Evolutionary conservation across 1,140 invertebrate species (phyloP).

Genomic region (Drosophila orosa): DNA sequence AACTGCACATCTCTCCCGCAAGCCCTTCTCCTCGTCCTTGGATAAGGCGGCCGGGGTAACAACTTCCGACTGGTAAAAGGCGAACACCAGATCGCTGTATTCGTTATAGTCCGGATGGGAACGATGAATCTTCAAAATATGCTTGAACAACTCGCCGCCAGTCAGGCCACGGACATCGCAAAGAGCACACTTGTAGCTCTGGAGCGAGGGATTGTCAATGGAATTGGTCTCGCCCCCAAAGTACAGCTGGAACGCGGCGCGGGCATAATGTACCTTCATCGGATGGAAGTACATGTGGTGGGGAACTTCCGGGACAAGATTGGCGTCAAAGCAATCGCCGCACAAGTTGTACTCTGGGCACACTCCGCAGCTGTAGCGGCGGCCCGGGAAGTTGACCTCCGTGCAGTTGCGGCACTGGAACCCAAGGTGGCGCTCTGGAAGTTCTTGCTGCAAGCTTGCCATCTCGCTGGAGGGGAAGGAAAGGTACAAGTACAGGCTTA

Average conservation of each 20-base stretch:
- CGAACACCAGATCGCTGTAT: conserved; percentile 25
- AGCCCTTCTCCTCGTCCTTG: background rate
- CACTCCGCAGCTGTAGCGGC: conserved; percentile 49
- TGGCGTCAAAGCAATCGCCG: conserved; percentile 37
- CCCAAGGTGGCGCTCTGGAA: conserved; percentile 45
- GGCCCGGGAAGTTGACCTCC: conserved; percentile 18
- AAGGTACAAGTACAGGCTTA: conserved; percentile 6
- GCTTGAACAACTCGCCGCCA: conserved; percentile 5
- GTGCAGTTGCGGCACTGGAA: conserved; percentile 33
- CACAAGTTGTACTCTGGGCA: conserved; percentile 52
- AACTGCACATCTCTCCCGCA: background rate
- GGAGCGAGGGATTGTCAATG: conserved; percentile 4
- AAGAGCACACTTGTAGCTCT: conserved; percentile 60
- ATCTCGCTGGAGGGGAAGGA: background rate
- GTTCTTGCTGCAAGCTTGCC: background rate
- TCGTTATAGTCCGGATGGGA: conserved; percentile 31
- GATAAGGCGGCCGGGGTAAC: too few relatives aligned
- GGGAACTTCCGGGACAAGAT: background rate
- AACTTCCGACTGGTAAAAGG: conserved; percentile 1
- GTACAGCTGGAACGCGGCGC: conserved; percentile 35
- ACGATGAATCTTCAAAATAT: conserved; percentile 19
- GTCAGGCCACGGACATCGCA: conserved; percentile 26
- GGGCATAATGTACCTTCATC: conserved; percentile 37
- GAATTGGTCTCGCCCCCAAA: conserved; percentile 26
- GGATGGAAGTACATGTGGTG: conserved; percentile 53